Base-by-base conservation (phyloP, 1,140 invertebrate genomes). In the Stegodyphus dumicola region DNA sequence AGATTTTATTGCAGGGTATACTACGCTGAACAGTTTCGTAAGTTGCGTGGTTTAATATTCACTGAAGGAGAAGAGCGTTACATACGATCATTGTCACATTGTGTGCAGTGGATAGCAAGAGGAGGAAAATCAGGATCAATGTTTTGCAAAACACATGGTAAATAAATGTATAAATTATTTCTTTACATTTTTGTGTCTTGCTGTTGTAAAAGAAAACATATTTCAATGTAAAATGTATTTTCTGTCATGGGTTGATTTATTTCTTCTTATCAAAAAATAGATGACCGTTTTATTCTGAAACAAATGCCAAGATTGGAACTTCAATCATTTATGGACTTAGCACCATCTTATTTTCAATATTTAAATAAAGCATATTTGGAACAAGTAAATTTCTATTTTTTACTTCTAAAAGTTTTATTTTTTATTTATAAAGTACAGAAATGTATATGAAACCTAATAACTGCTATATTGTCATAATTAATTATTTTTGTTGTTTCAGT, bases 221-320 rank as follows among this genome's bases (percentile, higher is more conserved):
- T 60, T 10, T 60, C 15, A 0, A 10, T 60, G 56, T 60, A 60
- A 60, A 60, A 60, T 60, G 56, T 60, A 10, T 10, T 60, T 60
- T 9, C 15, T 60, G 1, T 60, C 15, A 10, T 60, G 7, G 66
- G 66, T 75, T 71, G 17, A 79, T 87, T 77, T 79, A 91, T 90
- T 33, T 53, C 33, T 15, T 83, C 56, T 10, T 60, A 10, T 60
- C 33, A 33, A 33, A 33, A 15, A 48, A 13, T 90, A 94, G 98
- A 99, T 92, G 97, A 99, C 91, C 93, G 98, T 65, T 99, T 99
- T 90, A 96, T 99, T 75, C 91, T 99, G 86, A 99, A 99, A 90
- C 97, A 99, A 92, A 98, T 99, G 96, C 95, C 95, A 10, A 93
- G 94, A 69, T 93, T 95, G 77, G 98, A 99, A 89, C 94, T 98